Evolutionary conservation across 2,113 vertebrate species (phyloP), one percentile per base, ranked within the genome.

Genomic region (Mola mola): DNA sequence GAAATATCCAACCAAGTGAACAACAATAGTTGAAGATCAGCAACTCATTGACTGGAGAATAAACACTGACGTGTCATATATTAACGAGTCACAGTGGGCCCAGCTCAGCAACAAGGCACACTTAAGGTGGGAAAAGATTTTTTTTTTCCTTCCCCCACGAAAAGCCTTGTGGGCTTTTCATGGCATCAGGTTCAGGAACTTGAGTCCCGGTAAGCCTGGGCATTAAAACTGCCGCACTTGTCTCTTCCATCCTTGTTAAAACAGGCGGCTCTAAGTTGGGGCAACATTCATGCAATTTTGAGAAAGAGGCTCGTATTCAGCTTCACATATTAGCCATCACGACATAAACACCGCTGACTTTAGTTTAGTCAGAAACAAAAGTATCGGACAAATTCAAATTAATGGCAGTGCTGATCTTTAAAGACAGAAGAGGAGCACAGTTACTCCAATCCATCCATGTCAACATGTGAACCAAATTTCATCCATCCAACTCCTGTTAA

Each of bases 91-190:
- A n/a, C n/a, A n/a, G n/a, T n/a, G n/a, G n/a, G n/a, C n/a, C n/a
- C n/a, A n/a, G n/a, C n/a, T n/a, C n/a, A n/a, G n/a, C n/a, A n/a
- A n/a, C n/a, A n/a, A n/a, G n/a, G n/a, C n/a, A n/a, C n/a, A n/a
- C n/a, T n/a, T n/a, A n/a, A n/a, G n/a, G n/a, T n/a, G n/a, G n/a
- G n/a, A n/a, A n/a, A n/a, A n/a, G n/a, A n/a, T n/a, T n/a, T n/a
- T n/a, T n/a, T n/a, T n/a, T n/a, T n/a, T n/a, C n/a, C n/a, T n/a
- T n/a, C n/a, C n/a, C n/a, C n/a, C n/a, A n/a, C n/a, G n/a, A n/a
- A 17, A 20, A 43, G 20, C n/a, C 29, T 61, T 42, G 49, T 37
- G 40, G 63, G 38, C 26, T 8, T 43, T 43, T 44, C 21, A 58
- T 41, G 53, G 16, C 3, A 6, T 7, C 16, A 40, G 10, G 2